Conservation (phyloP, 2,888 invertebrate genomes). For the Unio pictorum region DNA sequence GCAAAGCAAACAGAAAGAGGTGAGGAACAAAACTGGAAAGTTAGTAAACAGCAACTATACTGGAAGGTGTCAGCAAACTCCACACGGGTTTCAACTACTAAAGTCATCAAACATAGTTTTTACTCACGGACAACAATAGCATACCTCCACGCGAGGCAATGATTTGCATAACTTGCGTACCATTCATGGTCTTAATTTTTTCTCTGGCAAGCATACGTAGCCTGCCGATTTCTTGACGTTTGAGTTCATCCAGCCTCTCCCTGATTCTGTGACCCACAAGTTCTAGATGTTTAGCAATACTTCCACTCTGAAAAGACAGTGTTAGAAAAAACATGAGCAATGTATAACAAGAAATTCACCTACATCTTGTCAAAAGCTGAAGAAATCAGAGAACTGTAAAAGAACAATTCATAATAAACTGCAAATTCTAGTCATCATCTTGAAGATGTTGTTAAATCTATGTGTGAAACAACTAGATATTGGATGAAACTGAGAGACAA, state of each 20-base stretch:
- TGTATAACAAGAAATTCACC: background rate
- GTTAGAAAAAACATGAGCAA: background rate
- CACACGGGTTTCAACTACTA: background rate
- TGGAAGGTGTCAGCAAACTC: conserved; percentile 3
- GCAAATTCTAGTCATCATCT: too few species aligned
- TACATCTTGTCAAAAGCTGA: too few species aligned
- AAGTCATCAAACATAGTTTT: background rate
- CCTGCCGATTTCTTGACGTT: conserved; percentile 88
- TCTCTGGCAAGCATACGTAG: conserved; percentile 80
- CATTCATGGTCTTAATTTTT: conserved; percentile 57
- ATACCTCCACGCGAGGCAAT: conserved; percentile 56
- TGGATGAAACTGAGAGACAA: too few species aligned
- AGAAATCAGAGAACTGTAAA: too few species aligned
- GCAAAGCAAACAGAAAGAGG: background rate
- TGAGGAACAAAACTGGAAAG: background rate
- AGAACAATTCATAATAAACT: too few species aligned
- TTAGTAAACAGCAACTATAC: conserved; percentile 1
- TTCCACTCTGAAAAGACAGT: conserved; percentile 81
- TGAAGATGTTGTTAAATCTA: too few species aligned
- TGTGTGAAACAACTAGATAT: too few species aligned
- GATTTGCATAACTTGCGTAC: conserved; percentile 58
- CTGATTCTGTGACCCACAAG: conserved; percentile 91
- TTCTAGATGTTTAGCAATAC: conserved; percentile 91
- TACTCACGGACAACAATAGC: conserved; percentile 20
- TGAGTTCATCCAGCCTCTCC: conserved; percentile 91